Base-by-base conservation (phyloP, 2,888 invertebrate genomes). In the Hybos culiciformis region DNA sequence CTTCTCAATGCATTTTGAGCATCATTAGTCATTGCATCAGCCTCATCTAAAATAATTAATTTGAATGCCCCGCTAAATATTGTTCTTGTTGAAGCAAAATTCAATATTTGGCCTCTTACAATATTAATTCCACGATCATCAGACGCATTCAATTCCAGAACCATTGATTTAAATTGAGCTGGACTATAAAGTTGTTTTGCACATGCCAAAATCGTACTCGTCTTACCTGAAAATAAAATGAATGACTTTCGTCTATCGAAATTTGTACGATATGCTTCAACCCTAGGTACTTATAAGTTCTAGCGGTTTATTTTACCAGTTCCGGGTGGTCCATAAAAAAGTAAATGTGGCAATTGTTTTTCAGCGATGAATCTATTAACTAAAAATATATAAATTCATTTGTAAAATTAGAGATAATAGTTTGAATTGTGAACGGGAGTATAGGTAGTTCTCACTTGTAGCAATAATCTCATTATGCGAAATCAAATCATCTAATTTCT, bases 1-100 rank as follows among this genome's bases (percentile, higher is more conserved):
- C 93, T 77, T 53, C 94, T 73, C 1, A 96, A 71, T 21, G 98
- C 97, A 74, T 97, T 99, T 63, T 99, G 98, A 2, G 98, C 98
- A 76, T 99, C 98, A 65, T 87, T 86, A 1, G 97, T 99, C 97
- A 98, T 98, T 0, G 96, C 93, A 73, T 98, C 97, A 1, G 97
- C 97, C 72, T 98, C 97, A 73, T 98, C 97, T 18, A 98, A 70
- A 51, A 98, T 94, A 33, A 98, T 88, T 31, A 98, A 68, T 62
- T 98, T 98, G 52, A 90, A 93, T 0, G 91, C 88, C 38, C 83
- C 82, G 67, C 83, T 90, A 60, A 93, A 94, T 56, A 96, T 87
- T 5, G 93, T 92, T 58, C 88, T 78, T 4, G 96, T 97, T 51
- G 93, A 93, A 3, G 97, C 96, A 74, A 98, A 98, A 62, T 83